Evolutionary conservation across 2,797 vertebrate genomes (phyloP).

Genomic region (Pagetopsis macropterus): DNA sequence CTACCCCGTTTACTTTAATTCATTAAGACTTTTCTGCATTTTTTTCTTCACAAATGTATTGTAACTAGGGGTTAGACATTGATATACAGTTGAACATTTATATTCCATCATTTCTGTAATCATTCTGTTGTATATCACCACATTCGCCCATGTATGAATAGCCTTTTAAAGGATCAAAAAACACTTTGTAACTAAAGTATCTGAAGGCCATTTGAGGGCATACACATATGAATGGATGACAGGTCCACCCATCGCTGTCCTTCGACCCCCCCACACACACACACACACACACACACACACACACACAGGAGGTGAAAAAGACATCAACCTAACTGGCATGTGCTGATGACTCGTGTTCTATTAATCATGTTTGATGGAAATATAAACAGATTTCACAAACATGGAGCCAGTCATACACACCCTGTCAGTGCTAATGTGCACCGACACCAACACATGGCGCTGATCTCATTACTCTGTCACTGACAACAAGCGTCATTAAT

Average conservation of each 20-base stretch:
- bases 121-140: no score
- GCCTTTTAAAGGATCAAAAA: conserved; percentile 1
- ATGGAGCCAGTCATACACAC: conserved; percentile 22
- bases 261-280: conserved; percentile 14
- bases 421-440: conserved; percentile 22
- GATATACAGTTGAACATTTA: no score
- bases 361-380: conserved; percentile 56
- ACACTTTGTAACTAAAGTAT: conserved; percentile 1
- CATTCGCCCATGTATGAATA: no score
- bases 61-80: no score
- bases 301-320: conserved; percentile 14
- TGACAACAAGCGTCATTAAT: conserved; percentile 38
- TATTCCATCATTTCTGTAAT: no score
- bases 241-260: conserved; percentile 17
- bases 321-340: conserved; percentile 27
- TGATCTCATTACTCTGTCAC: conserved; percentile 16
- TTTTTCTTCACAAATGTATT: no score
- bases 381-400: conserved; percentile 54
- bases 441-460: conserved; percentile 14
- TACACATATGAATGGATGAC: conserved; percentile 17
- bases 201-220: conserved; percentile 17
- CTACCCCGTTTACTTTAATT: no score
- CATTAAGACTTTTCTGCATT: no score
- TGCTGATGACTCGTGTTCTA: conserved; percentile 45
- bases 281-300: conserved; percentile 6